Percentiles rank a stretch among this genome's conserved stretches.
Conservation (phyloP, 2,888 invertebrate species). For the Dicyrtoma fusca region DNA sequence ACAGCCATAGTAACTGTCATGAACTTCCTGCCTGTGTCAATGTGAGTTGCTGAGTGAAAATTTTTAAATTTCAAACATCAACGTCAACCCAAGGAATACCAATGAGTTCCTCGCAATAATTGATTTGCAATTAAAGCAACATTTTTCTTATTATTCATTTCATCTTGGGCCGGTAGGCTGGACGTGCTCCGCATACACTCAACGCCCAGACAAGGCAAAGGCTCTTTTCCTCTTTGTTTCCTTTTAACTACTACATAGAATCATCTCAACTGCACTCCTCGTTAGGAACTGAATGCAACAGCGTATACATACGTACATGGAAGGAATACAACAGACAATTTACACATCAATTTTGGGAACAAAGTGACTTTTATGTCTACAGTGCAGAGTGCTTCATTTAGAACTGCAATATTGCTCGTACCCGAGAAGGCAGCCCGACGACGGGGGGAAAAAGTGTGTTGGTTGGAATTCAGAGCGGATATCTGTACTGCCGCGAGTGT, state of each 20-base stretch:
- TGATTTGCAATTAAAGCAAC: conserved; percentile 25
- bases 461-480: too few relatives aligned
- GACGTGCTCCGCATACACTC: conserved; percentile 20
- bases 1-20: too few relatives aligned
- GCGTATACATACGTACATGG: too few relatives aligned
- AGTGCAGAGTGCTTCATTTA: too few relatives aligned
- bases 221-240: conserved; percentile 2
- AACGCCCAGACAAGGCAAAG: not conserved
- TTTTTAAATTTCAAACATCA: not conserved
- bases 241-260: not conserved
- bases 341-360: too few relatives aligned
- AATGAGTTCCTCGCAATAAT: conserved; percentile 7
- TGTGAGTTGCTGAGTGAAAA: not conserved
- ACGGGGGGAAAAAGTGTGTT: too few relatives aligned
- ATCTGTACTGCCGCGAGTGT: too few relatives aligned
- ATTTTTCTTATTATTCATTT: conserved; percentile 15
- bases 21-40: not conserved
- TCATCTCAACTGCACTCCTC: not conserved
- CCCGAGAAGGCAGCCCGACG: too few relatives aligned
- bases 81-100: not conserved
- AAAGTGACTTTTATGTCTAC: too few relatives aligned
- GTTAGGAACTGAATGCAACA: too few relatives aligned
- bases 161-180: not conserved
- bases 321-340: too few relatives aligned
- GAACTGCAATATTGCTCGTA: too few relatives aligned